phyloP scores from a whole-genome alignment of 1,140 invertebrate genomes.

The Pachyrhynchus sulphureomaculatus region DNA sequence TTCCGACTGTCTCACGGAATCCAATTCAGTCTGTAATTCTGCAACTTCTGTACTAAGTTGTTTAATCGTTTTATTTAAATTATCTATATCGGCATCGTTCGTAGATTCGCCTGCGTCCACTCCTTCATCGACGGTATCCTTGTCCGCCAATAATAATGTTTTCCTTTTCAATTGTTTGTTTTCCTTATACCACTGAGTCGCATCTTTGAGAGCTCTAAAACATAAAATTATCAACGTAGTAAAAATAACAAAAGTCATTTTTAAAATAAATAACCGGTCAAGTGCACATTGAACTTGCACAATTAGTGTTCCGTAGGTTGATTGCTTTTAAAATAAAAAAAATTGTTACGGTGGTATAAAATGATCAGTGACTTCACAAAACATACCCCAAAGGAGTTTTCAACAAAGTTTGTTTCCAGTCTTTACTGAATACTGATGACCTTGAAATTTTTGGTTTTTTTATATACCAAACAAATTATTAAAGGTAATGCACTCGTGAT shows the following conservation, averaged over 20 bases:
- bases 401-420: no score
- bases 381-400: no score
- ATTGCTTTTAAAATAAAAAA: no score
- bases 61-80: slow-evolving; percentile 64
- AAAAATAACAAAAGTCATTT: neutral
- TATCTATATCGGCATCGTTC: slow-evolving; percentile 65
- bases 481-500: no score
- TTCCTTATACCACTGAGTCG: slow-evolving; percentile 71
- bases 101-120: slow-evolving; percentile 57
- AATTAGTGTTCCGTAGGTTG: no score
- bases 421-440: no score
- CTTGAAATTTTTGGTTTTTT: no score
- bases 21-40: slow-evolving; percentile 66
- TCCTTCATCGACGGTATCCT: slow-evolving; percentile 49
- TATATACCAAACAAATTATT: no score
- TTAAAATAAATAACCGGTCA: no score
- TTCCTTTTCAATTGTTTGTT: slow-evolving; percentile 68
- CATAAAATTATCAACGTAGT: slow-evolving; percentile 15
- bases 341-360: no score
- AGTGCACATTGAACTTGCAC: no score
- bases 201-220: slow-evolving; percentile 58
- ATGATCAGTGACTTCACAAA: no score
- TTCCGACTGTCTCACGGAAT: slow-evolving; percentile 63
- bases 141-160: slow-evolving; percentile 59
- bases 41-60: slow-evolving; percentile 66